Base-by-base conservation (phyloP, 2,888 invertebrate species). In the Napeogenes inachia region DNA sequence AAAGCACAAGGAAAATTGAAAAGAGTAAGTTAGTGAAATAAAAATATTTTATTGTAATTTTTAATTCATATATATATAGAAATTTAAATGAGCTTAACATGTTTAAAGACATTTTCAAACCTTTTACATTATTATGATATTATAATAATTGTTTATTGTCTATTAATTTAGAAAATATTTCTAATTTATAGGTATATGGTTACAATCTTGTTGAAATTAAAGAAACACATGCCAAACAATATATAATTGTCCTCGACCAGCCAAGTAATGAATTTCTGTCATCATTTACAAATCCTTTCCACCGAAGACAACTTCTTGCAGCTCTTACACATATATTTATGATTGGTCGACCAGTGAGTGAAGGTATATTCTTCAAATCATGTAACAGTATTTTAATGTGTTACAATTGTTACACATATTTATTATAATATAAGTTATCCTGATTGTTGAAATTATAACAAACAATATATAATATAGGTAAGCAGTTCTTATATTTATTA, bases 281-380 rank as follows among this genome's bases (percentile, higher is more conserved):
- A 2, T 66, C 73, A 0, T 68, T 71, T 0, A 70, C 66, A 0
- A 81, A 87, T 46, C 53, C 68, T 0, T 64, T 73, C 2, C 84
- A 85, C 2, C 68, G 89, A 47, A 81, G 76, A 47, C 62, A 92
- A 8, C 71, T 92, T 21, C 76, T 89, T 46, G 81, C 92, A 8
- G 76, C 86, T 0, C 81, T 92, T 0, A 77, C 81, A 4, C 92
- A 92, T 63, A 91, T 92, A 45, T 92, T 80, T 62, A 92, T 92
- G 92, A 79, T 75, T 10, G 89, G 89, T 4, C 87, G 85, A 8
- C 72, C 81, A 0, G 89, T 92, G 0, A 86, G 79, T 70, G 91
- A 92, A 81, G 91, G 92, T 92, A 42, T 42, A 42, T 42, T 42
- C 42, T 42, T 42, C 3, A 42, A 3, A 10, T 6, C 12, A 2